Evolutionary conservation across 2,113 vertebrate genomes (phyloP), one percentile per base, ranked within the genome.

Genomic region (Vulpes ferrilata): DNA sequence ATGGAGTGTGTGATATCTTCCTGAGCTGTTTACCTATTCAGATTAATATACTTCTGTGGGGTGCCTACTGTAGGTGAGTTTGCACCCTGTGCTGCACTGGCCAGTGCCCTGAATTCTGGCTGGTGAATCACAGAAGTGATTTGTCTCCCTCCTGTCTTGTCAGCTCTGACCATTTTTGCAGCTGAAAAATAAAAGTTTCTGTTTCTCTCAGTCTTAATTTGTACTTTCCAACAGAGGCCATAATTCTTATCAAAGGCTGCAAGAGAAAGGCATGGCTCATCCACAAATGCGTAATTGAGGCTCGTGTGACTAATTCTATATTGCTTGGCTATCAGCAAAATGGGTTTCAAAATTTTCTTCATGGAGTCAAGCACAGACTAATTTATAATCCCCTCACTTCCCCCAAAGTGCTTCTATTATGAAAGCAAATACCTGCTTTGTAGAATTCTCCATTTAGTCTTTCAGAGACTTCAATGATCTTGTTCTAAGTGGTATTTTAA

Each of bases 361-460:
- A 0, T 30, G 64, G 74, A 73, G 11, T 84, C 51, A 76, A 20
- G 38, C 65, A 59, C 55, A 48, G 23, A 88, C 65, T n/a, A 92
- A n/a, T 67, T 64, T 55, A 64, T 79, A 65, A 69, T 62, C 3
- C 7, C 7, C 25, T 30, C 25, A 78, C 43, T 30, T 20, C 17
- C 7, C 3, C 48, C 17, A 82, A 93, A 76, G 53, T 87, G 19
- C 35, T 95, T 92, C 10, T 32, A 69, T 65, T 80, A 69, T 90
- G 90, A 95, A 38, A 84, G 16, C 19, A 89, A 27, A 22, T 81
- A 90, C 59, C 92, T 96, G 88, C 53, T 25, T 53, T 32, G 9
- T 78, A 90, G 67, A 90, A 93, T 59, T 95, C 59, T 87, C 62
- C 53, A 2, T 78, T 85, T 74, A 74, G 55, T 90, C 88, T 25